Evolutionary conservation across 2,888 invertebrate genomes (phyloP).

Genomic region (Nysson spinosus): DNA sequence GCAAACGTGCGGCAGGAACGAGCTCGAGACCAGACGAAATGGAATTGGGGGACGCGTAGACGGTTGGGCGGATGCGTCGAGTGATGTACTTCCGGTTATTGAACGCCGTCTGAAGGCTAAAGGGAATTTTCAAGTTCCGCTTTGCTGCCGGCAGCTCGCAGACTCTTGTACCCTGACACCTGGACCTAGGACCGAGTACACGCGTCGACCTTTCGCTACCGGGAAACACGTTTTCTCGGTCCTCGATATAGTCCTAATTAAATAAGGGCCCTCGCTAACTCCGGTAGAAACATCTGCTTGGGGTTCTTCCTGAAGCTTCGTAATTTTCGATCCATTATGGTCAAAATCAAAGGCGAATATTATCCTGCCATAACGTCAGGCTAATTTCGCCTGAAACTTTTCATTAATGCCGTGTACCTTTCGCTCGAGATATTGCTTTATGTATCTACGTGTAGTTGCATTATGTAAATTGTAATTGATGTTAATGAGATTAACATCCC

Average conservation of each 20-base stretch:
- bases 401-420: too few species aligned
- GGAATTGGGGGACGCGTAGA: constrained; percentile 73
- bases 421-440: too few species aligned
- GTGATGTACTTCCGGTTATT: constrained; percentile 76
- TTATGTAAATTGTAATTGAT: too few species aligned
- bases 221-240: constrained; percentile 33
- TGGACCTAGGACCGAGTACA: constrained; percentile 45
- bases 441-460: too few species aligned
- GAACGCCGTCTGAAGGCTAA: constrained; percentile 70
- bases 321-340: constrained; percentile 11
- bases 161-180: constrained; percentile 60
- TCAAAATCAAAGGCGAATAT: too few species aligned
- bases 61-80: constrained; percentile 76
- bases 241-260: constrained; percentile 57
- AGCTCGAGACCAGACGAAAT: constrained; percentile 63
- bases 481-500: too few species aligned
- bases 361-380: too few species aligned
- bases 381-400: too few species aligned
- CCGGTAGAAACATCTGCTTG: constrained; percentile 68
- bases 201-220: constrained; percentile 31
- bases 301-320: constrained; percentile 52
- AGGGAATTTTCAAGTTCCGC: constrained; percentile 53
- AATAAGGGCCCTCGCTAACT: constrained; percentile 45
- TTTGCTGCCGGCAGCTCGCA: constrained; percentile 36
- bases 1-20: constrained; percentile 51